Evolutionary conservation across 1,140 invertebrate species (phyloP).

Genomic region (Cotesia glomerata): DNA sequence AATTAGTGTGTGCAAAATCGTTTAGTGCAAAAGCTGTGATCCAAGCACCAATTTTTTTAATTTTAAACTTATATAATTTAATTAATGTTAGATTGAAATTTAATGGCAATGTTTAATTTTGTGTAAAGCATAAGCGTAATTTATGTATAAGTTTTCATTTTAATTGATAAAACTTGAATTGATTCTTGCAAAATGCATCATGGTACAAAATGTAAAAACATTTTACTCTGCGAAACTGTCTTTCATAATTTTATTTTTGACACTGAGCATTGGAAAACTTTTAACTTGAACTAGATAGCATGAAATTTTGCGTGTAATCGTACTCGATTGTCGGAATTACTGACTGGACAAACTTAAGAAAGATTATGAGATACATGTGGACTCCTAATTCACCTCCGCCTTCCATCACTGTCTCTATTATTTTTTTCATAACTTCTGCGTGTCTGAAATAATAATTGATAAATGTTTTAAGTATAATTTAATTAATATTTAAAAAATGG

Average conservation of each 20-base stretch:
- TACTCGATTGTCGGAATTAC: slow-evolving; percentile 99
- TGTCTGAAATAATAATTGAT: slow-evolving; percentile 72
- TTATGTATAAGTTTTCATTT: too few species aligned
- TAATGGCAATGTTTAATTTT: too few species aligned
- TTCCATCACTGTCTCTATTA: slow-evolving; percentile 96
- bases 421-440: slow-evolving; percentile 99
- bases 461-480: slow-evolving; percentile 12
- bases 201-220: slow-evolving; percentile 12
- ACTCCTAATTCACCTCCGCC: slow-evolving; percentile 96
- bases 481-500: background rate
- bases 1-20: too few species aligned
- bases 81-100: background rate
- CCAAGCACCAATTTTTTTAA: too few species aligned
- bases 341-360: slow-evolving; percentile 99
- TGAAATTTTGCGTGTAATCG: slow-evolving; percentile 98
- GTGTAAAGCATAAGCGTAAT: too few species aligned
- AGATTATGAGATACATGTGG: slow-evolving; percentile 98
- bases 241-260: background rate
- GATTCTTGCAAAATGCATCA: background rate
- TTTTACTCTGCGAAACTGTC: background rate
- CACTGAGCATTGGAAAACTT: slow-evolving; percentile 1
- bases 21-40: too few species aligned
- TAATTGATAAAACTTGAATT: too few species aligned
- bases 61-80: background rate
- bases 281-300: slow-evolving; percentile 70